Conservation (phyloP, 2,888 invertebrate species). For the Dermolepida albohirtum region DNA sequence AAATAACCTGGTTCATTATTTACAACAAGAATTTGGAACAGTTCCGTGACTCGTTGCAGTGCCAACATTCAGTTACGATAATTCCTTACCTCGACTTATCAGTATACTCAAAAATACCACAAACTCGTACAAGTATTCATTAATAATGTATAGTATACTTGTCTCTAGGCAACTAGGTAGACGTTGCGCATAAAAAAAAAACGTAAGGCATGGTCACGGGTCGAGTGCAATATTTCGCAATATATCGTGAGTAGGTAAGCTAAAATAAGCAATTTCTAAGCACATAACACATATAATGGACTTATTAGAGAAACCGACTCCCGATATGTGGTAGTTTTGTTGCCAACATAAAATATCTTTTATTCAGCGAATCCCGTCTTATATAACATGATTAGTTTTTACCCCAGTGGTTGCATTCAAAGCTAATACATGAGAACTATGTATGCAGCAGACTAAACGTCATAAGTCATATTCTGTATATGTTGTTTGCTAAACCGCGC, state of each 20-base stretch:
- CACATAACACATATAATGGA: slow-evolving; percentile 59
- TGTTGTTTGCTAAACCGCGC: not conserved
- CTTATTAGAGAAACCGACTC: slow-evolving; percentile 58
- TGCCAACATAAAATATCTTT: slow-evolving; percentile 59
- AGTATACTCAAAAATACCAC: slow-evolving; percentile 22
- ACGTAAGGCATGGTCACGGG: slow-evolving; percentile 17
- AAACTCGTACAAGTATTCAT: slow-evolving; percentile 31
- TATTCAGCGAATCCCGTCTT: slow-evolving; percentile 57
- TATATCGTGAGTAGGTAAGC: slow-evolving; percentile 55
- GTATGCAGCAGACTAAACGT: slow-evolving; percentile 27
- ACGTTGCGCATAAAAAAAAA: slow-evolving; percentile 22
- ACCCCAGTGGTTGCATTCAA: slow-evolving; percentile 48
- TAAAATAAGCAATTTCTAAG: slow-evolving; percentile 61
- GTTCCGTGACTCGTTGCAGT: slow-evolving; percentile 4
- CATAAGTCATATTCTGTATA: slow-evolving; percentile 32
- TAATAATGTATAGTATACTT: slow-evolving; percentile 31
- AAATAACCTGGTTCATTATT: slow-evolving; percentile 29
- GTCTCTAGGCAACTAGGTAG: slow-evolving; percentile 18
- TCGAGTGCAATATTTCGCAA: slow-evolving; percentile 41
- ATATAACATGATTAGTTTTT: slow-evolving; percentile 59
- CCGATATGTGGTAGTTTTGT: slow-evolving; percentile 57
- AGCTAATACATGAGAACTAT: slow-evolving; percentile 52
- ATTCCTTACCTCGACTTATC: slow-evolving; percentile 20
- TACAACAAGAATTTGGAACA: slow-evolving; percentile 28
- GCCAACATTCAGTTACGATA: slow-evolving; percentile 13